These are phyloP conservation scores for Orthosia gracilis DNA, from an alignment of 2,888 invertebrate genomes.

Conservation along the genomic window DNA sequence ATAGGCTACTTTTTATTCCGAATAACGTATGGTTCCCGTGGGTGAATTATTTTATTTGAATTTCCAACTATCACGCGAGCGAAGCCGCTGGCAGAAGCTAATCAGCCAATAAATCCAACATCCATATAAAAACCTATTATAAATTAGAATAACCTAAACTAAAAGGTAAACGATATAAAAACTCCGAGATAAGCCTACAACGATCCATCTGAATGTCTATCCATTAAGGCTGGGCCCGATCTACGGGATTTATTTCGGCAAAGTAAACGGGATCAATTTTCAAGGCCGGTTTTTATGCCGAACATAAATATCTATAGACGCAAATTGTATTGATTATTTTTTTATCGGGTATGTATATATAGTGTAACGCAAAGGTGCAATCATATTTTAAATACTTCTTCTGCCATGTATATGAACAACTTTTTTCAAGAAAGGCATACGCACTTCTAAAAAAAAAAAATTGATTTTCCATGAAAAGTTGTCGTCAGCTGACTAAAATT, in stretches of 20 bases:
- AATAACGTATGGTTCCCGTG: too few relatives aligned
- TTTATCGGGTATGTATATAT: background rate
- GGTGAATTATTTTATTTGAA: too few relatives aligned
- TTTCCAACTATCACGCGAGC: too few relatives aligned
- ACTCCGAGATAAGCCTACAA: slow-evolving; percentile 34
- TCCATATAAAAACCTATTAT: slow-evolving; percentile 13
- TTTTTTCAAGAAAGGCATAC: too few relatives aligned
- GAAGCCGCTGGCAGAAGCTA: too few relatives aligned
- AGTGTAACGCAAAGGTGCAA: too few relatives aligned
- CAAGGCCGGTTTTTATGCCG: slow-evolving; percentile 49
- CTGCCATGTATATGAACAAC: too few relatives aligned
- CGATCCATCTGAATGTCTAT: slow-evolving; percentile 54
- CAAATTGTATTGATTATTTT: slow-evolving; percentile 44
- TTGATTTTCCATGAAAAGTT: too few relatives aligned
- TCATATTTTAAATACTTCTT: too few relatives aligned
- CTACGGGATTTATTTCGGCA: slow-evolving; percentile 56
- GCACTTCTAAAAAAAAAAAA: too few relatives aligned
- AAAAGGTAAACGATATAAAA: slow-evolving; percentile 45
- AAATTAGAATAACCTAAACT: slow-evolving; percentile 42
- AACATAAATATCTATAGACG: slow-evolving; percentile 32
- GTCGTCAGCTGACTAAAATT: too few relatives aligned
- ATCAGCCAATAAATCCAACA: background rate
- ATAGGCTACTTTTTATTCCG: too few relatives aligned
- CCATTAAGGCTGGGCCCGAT: slow-evolving; percentile 54
- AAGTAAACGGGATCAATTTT: slow-evolving; percentile 64